A percentile compares a stretch with the other conserved stretches of the same genome.
phyloP scores from a whole-genome alignment of 2,888 invertebrate species.

The Agrochola litura region DNA sequence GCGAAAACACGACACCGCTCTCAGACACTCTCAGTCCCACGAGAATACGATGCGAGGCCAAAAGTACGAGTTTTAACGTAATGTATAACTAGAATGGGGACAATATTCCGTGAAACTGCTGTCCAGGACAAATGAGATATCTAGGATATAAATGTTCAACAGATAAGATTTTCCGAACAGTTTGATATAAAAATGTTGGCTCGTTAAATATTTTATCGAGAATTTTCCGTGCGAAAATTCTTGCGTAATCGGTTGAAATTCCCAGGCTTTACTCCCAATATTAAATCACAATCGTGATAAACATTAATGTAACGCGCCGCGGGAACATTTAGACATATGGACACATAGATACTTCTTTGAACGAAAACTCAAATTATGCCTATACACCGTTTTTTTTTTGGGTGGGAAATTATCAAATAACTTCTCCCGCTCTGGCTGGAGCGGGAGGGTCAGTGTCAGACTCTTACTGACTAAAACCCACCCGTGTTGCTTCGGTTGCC shows the following conservation, averaged over 20 bases:
- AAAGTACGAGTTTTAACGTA: constrained; percentile 53
- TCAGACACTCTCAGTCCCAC: constrained; percentile 59
- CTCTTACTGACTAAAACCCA: too few relatives aligned
- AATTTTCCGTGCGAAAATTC: constrained; percentile 37
- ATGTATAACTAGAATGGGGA: constrained; percentile 32
- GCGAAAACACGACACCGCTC: constrained; percentile 62
- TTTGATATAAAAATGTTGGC: constrained; percentile 28
- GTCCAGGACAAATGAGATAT: constrained; percentile 1
- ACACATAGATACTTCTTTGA: constrained; percentile 22
- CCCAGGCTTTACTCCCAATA: constrained; percentile 34
- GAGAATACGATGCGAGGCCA: constrained; percentile 48
- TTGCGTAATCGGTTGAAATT: constrained; percentile 30
- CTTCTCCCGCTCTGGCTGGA: too few relatives aligned
- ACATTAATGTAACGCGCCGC: constrained; percentile 19
- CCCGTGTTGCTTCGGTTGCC: too few relatives aligned
- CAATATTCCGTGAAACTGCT: neutral
- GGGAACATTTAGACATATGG: constrained; percentile 27
- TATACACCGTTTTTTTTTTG: too few relatives aligned
- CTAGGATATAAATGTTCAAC: constrained; percentile 5
- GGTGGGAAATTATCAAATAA: too few relatives aligned
- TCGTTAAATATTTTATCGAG: constrained; percentile 32
- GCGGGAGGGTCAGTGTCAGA: too few relatives aligned
- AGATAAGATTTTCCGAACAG: constrained; percentile 3
- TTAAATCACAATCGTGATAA: constrained; percentile 42
- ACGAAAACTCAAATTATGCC: constrained; percentile 30